Evolutionary conservation across 2,888 invertebrate species (phyloP).

Genomic region (Calameuta filiformis): DNA sequence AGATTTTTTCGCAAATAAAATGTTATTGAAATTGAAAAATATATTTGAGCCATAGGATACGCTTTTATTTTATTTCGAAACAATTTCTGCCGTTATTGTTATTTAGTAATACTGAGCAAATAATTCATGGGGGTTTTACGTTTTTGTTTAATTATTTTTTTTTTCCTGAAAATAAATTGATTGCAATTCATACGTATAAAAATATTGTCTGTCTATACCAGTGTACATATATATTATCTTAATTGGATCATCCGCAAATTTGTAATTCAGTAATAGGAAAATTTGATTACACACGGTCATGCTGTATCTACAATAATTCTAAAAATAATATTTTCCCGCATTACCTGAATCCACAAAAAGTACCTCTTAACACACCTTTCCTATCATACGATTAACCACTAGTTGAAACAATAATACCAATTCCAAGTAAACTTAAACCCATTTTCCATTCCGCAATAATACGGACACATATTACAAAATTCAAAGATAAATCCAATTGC

Average conservation of each 20-base stretch:
- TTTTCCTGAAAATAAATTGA: neutral
- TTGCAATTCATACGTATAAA: neutral
- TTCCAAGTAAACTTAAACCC: neutral
- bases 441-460: neutral
- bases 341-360: neutral
- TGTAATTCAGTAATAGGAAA: neutral
- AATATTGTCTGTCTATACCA: neutral
- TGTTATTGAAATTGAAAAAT: neutral
- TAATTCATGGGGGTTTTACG: neutral
- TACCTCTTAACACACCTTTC: neutral
- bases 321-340: neutral
- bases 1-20: neutral
- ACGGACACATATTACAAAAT: neutral
- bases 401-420: neutral
- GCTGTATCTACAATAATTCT: neutral
- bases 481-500: neutral
- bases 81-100: neutral
- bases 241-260: neutral
- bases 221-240: neutral
- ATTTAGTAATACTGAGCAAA: neutral
- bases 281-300: neutral
- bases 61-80: neutral
- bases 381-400: neutral
- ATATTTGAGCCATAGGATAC: neutral
- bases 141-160: neutral